Conservation (phyloP, 2,113 vertebrate genomes). For the Neopipo cinnamomea region DNA sequence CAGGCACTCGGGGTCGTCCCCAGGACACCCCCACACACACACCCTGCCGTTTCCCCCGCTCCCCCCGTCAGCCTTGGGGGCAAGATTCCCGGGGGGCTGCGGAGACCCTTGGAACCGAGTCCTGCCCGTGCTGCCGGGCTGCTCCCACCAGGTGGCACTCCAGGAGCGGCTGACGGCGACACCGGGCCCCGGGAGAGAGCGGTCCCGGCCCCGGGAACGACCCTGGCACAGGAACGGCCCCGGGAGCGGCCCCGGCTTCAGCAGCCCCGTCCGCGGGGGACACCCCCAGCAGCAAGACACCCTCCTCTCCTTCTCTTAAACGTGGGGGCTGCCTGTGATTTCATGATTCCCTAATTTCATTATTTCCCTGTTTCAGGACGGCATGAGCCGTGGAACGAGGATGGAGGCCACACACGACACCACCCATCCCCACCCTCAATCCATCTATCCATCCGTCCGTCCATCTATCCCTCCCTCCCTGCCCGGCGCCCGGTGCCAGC, state of each 20-base stretch:
- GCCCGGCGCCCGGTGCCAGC: background rate
- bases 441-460: background rate
- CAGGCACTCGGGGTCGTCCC: background rate
- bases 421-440: rapidly evolving
- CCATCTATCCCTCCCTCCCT: background rate
- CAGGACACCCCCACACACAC: background rate
- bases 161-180: slow-evolving; percentile 25
- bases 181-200: background rate
- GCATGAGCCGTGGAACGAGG: background rate
- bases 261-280: background rate
- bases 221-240: background rate
- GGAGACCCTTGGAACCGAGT: rapidly evolving
- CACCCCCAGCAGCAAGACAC: background rate
- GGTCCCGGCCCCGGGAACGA: no score
- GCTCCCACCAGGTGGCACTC: slow-evolving; percentile 64
- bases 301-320: background rate
- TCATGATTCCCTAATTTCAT: rapidly evolving
- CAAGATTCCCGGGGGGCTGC: no score
- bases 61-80: no score
- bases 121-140: background rate
- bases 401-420: background rate
- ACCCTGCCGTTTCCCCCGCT: rapidly evolving
- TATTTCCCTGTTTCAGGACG: rapidly evolving
- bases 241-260: background rate
- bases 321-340: rapidly evolving